phyloP scores from a whole-genome alignment of 2,797 vertebrate species.

The Xenopus petersii region DNA sequence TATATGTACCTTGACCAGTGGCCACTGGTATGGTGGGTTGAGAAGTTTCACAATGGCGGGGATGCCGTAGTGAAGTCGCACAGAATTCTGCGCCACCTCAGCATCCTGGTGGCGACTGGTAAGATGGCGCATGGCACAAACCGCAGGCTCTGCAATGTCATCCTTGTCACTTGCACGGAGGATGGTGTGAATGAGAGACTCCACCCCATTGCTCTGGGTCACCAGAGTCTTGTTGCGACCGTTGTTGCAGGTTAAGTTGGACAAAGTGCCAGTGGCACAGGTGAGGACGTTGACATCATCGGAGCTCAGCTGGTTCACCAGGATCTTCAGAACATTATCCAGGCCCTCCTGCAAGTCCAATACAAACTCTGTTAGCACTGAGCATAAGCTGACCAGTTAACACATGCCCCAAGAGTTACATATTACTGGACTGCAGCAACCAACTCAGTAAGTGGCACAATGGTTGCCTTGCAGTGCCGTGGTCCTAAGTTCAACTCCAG shows the following conservation, averaged over 20 bases:
- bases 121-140: slow-evolving; percentile 92
- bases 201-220: slow-evolving; percentile 87
- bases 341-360: slow-evolving; percentile 78
- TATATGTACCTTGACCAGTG: slow-evolving; percentile 84
- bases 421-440: too few species aligned
- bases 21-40: slow-evolving; percentile 93
- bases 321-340: slow-evolving; percentile 84
- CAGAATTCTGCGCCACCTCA: slow-evolving; percentile 87
- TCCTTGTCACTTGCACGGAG: slow-evolving; percentile 87
- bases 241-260: slow-evolving; percentile 98
- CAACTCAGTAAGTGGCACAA: too few species aligned
- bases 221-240: slow-evolving; percentile 92
- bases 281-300: slow-evolving; percentile 93
- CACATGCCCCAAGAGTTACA: too few species aligned
- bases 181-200: slow-evolving; percentile 90
- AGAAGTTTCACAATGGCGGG: slow-evolving; percentile 89
- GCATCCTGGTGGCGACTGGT: slow-evolving; percentile 93
- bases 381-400: too few species aligned
- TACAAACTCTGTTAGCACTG: neutral
- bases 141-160: slow-evolving; percentile 88
- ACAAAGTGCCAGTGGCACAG: slow-evolving; percentile 91
- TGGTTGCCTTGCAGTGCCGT: too few species aligned
- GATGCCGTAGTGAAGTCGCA: slow-evolving; percentile 90
- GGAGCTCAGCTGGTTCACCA: slow-evolving; percentile 86
- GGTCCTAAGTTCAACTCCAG: too few species aligned